Percentiles rank a stretch among this genome's conserved stretches.
Evolutionary conservation across 2,113 vertebrate species (phyloP).

Genomic region (Aegypius monachus): DNA sequence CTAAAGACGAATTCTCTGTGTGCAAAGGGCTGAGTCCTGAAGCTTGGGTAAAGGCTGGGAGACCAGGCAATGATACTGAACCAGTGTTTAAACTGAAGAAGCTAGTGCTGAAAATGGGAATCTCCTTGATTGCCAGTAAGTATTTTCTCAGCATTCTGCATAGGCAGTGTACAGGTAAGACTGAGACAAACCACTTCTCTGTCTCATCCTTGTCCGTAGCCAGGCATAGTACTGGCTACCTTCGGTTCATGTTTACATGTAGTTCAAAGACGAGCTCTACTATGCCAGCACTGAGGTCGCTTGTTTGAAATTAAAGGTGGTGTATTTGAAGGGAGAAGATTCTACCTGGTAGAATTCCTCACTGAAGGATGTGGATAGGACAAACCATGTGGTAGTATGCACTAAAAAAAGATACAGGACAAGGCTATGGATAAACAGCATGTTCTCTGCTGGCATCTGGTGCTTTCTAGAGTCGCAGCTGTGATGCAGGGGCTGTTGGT

Average conservation of each 20-base stretch:
- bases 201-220: not conserved
- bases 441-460: not conserved
- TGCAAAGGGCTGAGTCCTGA: not conserved
- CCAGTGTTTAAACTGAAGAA: not conserved
- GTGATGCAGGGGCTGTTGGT: not conserved
- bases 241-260: not conserved
- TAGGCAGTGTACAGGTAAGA: not conserved
- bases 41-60: not conserved
- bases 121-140: not conserved
- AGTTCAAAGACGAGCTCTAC: not conserved
- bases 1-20: not conserved
- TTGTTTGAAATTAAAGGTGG: not conserved
- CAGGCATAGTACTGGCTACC: not conserved
- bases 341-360: not conserved
- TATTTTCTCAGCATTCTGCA: not conserved
- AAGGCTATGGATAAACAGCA: not conserved
- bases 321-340: not conserved
- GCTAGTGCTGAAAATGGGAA: not conserved
- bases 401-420: not conserved
- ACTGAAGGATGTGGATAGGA: not conserved
- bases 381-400: not conserved
- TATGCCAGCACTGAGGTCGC: not conserved
- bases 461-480: not conserved
- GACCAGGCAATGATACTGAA: not conserved
- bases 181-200: not conserved